Percentiles rank a stretch among this genome's conserved stretches.
These are phyloP conservation scores for Microctonus brassicae DNA, from an alignment of 2,888 invertebrate species.

Conservation along the genomic window DNA sequence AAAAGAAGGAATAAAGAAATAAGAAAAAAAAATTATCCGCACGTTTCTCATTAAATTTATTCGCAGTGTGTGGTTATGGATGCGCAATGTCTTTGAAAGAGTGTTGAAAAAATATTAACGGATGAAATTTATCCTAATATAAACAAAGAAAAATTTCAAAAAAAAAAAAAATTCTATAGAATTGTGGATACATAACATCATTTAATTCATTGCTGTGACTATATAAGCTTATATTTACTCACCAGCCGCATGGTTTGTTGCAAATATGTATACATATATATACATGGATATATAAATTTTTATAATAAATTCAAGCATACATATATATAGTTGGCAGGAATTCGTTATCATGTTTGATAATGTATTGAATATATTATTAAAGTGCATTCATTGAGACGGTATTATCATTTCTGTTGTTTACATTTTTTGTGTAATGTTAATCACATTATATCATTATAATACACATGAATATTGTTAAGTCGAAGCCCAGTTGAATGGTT, in stretches of 20 bases:
- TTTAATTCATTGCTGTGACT: slow-evolving; percentile 36
- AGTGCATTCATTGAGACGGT: neutral
- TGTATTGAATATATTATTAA: neutral
- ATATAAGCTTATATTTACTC: slow-evolving; percentile 43
- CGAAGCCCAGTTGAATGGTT: no score
- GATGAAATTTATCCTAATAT: neutral
- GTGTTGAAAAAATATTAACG: neutral
- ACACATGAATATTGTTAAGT: neutral
- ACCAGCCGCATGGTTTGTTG: slow-evolving; percentile 54
- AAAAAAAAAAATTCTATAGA: neutral
- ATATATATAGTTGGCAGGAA: neutral
- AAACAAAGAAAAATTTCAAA: no score
- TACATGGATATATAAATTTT: no score
- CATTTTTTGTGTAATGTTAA: neutral
- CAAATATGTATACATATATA: slow-evolving; percentile 2
- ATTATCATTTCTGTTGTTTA: neutral
- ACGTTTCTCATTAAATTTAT: neutral
- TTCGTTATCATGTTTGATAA: neutral
- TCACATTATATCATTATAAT: no score
- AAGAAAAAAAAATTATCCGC: neutral
- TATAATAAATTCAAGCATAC: no score
- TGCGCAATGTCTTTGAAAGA: neutral
- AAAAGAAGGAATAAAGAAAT: neutral
- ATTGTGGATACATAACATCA: slow-evolving; percentile 16
- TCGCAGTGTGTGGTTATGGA: neutral